Evolutionary conservation across 2,888 invertebrate species (phyloP).

Genomic region (Chrysolina americana): DNA sequence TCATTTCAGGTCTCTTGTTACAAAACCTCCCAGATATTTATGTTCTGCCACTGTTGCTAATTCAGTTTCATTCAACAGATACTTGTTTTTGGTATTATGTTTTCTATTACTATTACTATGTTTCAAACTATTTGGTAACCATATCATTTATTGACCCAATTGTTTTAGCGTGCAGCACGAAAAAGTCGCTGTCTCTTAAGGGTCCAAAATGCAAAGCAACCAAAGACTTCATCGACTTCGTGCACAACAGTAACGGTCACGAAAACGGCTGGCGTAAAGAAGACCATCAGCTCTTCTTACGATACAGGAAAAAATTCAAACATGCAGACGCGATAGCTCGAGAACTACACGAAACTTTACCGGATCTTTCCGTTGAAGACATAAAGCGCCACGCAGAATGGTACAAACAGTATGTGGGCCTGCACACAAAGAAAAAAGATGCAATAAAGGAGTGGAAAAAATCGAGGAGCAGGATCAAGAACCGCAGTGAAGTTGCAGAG

Average conservation of each 20-base stretch:
- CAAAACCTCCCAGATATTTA: no score
- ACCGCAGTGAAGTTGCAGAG: neutral
- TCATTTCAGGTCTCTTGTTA: no score
- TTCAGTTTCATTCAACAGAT: no score
- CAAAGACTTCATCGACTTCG: slow-evolving; percentile 73
- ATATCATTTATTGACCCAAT: no score
- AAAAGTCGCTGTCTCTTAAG: neutral
- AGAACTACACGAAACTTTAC: slow-evolving; percentile 56
- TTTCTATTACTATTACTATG: no score
- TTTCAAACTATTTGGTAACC: no score
- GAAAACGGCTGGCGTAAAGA: slow-evolving; percentile 75
- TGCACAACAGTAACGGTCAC: slow-evolving; percentile 70
- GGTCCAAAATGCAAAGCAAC: slow-evolving; percentile 68
- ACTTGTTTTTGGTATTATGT: no score
- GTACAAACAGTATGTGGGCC: slow-evolving; percentile 69
- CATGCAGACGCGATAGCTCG: slow-evolving; percentile 55
- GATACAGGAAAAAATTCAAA: slow-evolving; percentile 62
- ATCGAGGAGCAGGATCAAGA: slow-evolving; percentile 52
- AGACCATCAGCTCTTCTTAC: slow-evolving; percentile 73
- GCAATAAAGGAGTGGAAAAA: slow-evolving; percentile 69
- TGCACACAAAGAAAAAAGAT: slow-evolving; percentile 68
- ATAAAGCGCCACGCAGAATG: slow-evolving; percentile 71
- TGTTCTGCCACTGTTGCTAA: no score
- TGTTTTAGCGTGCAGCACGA: neutral
- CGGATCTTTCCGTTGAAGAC: slow-evolving; percentile 64